These are phyloP conservation scores for Melipona bicolor DNA, from an alignment of 2,888 invertebrate species.

Conservation along the genomic window DNA sequence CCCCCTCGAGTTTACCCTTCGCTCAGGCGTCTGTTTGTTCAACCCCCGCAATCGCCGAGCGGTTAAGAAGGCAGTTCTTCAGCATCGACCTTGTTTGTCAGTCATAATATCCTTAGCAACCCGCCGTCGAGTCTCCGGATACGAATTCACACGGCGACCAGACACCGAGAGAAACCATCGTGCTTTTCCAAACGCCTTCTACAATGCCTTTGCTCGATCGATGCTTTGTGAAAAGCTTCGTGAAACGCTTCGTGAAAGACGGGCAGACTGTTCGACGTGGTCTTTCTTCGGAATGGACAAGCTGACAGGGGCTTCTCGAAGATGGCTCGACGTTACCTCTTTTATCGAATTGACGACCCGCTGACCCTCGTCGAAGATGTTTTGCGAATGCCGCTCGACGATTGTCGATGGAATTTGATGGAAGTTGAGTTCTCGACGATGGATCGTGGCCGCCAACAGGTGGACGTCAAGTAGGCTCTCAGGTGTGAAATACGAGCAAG, in stretches of 20 bases:
- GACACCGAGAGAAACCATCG: not conserved
- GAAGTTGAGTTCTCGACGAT: no score
- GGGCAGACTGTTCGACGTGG: not conserved
- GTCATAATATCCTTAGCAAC: constrained; percentile 60
- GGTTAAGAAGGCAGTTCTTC: constrained; percentile 29
- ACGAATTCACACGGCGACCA: constrained; percentile 46
- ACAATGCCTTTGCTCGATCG: constrained; percentile 38
- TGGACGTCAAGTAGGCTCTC: no score
- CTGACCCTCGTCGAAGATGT: constrained; percentile 4
- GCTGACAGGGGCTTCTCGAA: not conserved
- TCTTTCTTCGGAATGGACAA: not conserved
- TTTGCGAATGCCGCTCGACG: not conserved
- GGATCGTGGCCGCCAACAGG: no score
- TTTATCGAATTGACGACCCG: constrained; percentile 22
- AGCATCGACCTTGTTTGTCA: constrained; percentile 56
- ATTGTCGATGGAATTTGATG: no score
- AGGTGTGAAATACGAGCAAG: no score
- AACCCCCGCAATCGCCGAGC: constrained; percentile 23
- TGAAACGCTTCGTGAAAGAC: not conserved
- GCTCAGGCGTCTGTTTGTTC: constrained; percentile 57
- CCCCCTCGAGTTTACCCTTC: constrained; percentile 52
- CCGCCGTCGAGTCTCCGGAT: constrained; percentile 16
- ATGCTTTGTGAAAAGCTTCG: constrained; percentile 22
- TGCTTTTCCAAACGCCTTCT: constrained; percentile 3
- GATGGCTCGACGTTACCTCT: not conserved